Evolutionary conservation across 2,888 invertebrate species (phyloP), one percentile per base, ranked within the genome.

Genomic region (Drosophila borealis): DNA sequence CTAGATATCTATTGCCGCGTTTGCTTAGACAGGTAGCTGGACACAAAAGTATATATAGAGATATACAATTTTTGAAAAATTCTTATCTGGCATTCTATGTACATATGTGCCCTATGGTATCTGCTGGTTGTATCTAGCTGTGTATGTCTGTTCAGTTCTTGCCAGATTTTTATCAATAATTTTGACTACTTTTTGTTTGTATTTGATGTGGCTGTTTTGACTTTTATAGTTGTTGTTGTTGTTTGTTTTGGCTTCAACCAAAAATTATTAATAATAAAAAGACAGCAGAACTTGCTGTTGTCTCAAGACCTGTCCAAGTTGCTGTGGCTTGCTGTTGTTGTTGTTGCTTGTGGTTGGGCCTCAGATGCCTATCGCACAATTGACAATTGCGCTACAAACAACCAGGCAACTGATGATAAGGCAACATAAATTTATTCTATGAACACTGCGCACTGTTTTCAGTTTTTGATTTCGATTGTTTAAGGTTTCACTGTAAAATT

Each of bases 351-450:
- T 42, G 60, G 50, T 50, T 61, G 46, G 45, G 36, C 11, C 51
- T 42, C 51, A 73, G 89, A 84, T 89, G 81, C 59, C 71, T 89
- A 89, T 88, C 89, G 54, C 63, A 59, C 81, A 71, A 89, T 89
- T 89, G 84, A 84, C 88, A 89, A 89, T 84, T 81, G 87, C 75
- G 84, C 78, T 88, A 77, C 87, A 77, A 75, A 78, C 68, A 78
- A 70, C 72, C 64, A 48, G 51, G 45, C 54, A 65, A 70, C 56
- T 63, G 83, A 77, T 86, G 81, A 83, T 83, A 83, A 83, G 89
- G 75, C 81, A 79, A 82, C 85, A 84, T 72, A 75, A 81, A 70
- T 86, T 80, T 74, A 48, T 41, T 49, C 74, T 39, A 70, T 65
- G 51, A 62, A 65, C 71, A 78, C 77, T 56, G 39, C 17, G 63